Evolutionary conservation across 2,113 vertebrate species (phyloP), one percentile per base, ranked within the genome.

Genomic region (Triplophysa rosa): DNA sequence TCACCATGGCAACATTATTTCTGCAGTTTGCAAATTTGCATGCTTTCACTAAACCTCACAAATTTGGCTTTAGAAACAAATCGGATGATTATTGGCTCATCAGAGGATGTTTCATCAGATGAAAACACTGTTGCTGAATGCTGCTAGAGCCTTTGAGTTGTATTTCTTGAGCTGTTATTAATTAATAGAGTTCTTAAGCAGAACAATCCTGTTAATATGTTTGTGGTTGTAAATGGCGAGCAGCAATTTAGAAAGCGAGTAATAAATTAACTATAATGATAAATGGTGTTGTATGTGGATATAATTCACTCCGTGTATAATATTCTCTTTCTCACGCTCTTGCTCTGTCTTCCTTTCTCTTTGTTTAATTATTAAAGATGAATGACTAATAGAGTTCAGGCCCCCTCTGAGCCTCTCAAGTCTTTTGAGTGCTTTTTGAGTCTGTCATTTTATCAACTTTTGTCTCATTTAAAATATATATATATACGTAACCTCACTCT

Each of bases 171-270:
- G 33, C 33, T 8, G 7, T 37, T 67, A 56, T 82, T 67, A 54
- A 63, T 74, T 68, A 47, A 17, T 4, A 47, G 9, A 40, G 45
- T 42, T 58, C 66, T 69, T 69, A 78, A 62, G 12, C 47, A 2
- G 47, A 62, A 65, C 62, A 67, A 49, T 24, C 40, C 45, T 62
- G 40, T 67, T 24, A 71, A 67, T 82, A 67, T 54, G 54, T 33
- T 72, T 26, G 11, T 62, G 65, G 45, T 72, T 33, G 66, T 63
- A 79, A 79, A 71, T 62, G 29, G 40, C 52, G 19, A 40, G 42
- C 11, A 33, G 67, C 59, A 61, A 61, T 37, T 79, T 42, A 47
- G 37, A 42, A 56, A 40, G 24, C 26, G 58, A 54, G 67, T 62
- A 68, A 67, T 68, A 52, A 68, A 79, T 21, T 13, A 26, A 29